A percentile compares a stretch with the other conserved stretches of the same genome.
These are phyloP conservation scores for Falco berigora DNA, from an alignment of 2,797 vertebrate species.

Conservation along the genomic window DNA sequence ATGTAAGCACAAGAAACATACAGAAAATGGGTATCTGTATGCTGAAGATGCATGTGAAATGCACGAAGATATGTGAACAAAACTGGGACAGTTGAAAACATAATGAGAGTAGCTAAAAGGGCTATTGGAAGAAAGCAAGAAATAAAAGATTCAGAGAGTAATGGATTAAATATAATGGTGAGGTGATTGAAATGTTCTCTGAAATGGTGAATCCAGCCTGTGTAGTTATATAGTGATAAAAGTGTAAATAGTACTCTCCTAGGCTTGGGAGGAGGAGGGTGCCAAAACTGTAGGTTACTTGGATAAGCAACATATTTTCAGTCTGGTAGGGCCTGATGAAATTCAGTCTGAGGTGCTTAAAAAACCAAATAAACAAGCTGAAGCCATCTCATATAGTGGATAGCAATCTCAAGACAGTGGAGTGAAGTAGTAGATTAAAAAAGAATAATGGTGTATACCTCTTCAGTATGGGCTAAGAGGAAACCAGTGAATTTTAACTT, in stretches of 20 bases:
- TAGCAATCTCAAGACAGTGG: neutral
- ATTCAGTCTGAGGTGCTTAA: neutral
- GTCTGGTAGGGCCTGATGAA: neutral
- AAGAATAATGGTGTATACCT: neutral
- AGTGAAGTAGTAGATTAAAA: neutral
- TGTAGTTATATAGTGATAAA: neutral
- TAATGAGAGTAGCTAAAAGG: neutral
- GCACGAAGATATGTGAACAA: neutral
- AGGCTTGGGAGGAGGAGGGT: neutral
- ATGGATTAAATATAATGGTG: neutral
- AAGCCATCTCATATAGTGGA: neutral
- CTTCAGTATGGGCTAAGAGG: neutral
- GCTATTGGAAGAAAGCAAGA: neutral
- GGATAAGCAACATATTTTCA: neutral
- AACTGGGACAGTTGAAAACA: neutral
- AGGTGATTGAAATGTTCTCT: neutral
- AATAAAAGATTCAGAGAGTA: neutral
- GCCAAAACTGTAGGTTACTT: neutral
- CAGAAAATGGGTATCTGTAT: neutral
- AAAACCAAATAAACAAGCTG: neutral
- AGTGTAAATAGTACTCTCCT: neutral
- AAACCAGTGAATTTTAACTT: neutral
- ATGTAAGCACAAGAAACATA: neutral
- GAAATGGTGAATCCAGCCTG: neutral
- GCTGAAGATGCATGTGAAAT: neutral